Evolutionary conservation across 2,888 invertebrate species (phyloP), one percentile per base, ranked within the genome.

Genomic region (Phalangium opilio): DNA sequence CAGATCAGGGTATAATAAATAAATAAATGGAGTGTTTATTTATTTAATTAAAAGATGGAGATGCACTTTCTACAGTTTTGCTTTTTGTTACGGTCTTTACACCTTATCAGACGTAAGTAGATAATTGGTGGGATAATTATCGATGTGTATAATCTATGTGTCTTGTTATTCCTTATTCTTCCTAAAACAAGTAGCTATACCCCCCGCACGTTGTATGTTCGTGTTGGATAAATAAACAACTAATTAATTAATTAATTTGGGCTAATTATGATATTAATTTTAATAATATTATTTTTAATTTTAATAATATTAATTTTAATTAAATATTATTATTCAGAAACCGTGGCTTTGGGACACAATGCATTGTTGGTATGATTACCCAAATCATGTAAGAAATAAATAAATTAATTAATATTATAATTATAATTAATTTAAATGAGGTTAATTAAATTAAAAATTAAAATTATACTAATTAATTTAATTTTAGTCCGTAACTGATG

Each of bases 281-380:
- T 35, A 19, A 8, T 41, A 27, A 8, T 27, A 27, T 27, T 27
- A 27, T 27, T n/a, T n/a, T 32, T 34, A 33, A 18, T 44, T 17
- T 17, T 35, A 19, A 8, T 41, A 27, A 8, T 27, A 27, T 27
- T 27, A 36, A 27, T n/a, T 53, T 20, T 32, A 40, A 21, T 41
- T 15, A 8, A 7, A 18, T 44, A 39, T 45, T 49, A 41, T 47
- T 18, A 54, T 61, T 18, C 57, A 69, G 68, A 93, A 91, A 68
- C 75, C 81, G 19, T 95, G 90, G 89, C 72, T 91, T 57, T 89
- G 87, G 86, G 78, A 90, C 62, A 84, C 90, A 45, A 82, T 81
- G 55, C 69, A 81, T 61, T 90, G 89, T 65, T 93, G 87, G 76
- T 74, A 71, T 55, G 77, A 75, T 21, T 83, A 79, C 64, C 83